Conservation (phyloP, 2,797 vertebrate species). For the Toxotes lorentzi region DNA sequence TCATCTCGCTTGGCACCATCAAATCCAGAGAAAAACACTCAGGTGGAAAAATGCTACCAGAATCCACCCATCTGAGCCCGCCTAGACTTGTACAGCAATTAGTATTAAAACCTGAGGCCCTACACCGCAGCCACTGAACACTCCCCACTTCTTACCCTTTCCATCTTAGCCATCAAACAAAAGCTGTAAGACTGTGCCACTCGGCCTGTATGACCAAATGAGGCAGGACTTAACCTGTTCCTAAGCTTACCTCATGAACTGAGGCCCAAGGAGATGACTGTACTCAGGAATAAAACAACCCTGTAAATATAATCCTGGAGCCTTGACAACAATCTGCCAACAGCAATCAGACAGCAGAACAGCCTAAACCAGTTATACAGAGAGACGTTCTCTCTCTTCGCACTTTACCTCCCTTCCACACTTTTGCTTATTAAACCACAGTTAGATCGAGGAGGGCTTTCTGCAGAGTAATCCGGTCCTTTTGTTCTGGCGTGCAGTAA, state of each 20-base stretch:
- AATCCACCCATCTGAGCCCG: constrained; percentile 73
- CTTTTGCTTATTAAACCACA: constrained; percentile 43
- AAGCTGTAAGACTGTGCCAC: constrained; percentile 58
- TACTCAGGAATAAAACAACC: constrained; percentile 39
- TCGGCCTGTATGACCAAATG: constrained; percentile 54
- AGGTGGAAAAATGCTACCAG: constrained; percentile 52
- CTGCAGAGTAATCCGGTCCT: constrained; percentile 72
- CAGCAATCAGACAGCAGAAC: constrained; percentile 70
- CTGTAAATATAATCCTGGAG: constrained; percentile 55
- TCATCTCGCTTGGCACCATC: constrained; percentile 52
- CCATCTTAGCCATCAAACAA: constrained; percentile 65
- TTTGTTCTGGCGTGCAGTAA: constrained; percentile 47
- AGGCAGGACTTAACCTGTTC: constrained; percentile 79
- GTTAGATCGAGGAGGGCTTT: constrained; percentile 45
- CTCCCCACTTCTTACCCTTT: constrained; percentile 50
- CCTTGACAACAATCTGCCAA: constrained; percentile 71
- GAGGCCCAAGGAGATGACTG: constrained; percentile 39
- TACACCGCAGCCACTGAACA: constrained; percentile 42
- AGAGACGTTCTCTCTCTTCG: constrained; percentile 21
- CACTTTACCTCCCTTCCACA: constrained; percentile 2
- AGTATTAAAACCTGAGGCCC: constrained; percentile 61
- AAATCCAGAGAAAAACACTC: constrained; percentile 59
- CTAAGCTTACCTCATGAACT: constrained; percentile 50
- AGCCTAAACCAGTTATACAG: constrained; percentile 80
- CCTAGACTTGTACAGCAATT: constrained; percentile 76